Conservation (phyloP, 1,140 invertebrate species). For the Rhagoletis pomonella region DNA sequence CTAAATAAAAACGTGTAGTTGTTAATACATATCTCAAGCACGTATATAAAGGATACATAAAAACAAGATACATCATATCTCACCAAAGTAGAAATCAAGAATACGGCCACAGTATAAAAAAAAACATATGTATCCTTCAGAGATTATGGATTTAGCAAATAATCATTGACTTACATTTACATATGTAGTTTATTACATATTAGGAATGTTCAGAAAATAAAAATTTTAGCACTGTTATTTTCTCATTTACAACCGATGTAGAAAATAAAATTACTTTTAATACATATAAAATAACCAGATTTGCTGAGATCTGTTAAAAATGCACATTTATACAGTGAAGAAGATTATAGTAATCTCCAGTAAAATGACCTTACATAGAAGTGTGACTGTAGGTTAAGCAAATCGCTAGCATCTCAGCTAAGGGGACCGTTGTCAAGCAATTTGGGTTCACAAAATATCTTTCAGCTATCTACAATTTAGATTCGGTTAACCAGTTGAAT, state of each 20-base stretch:
- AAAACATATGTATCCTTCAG: too few relatives aligned
- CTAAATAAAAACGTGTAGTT: background rate
- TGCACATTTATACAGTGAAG: too few relatives aligned
- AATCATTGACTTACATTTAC: background rate
- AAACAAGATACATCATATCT: background rate
- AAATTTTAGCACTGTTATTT: background rate
- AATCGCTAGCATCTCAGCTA: background rate
- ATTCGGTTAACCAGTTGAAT: constrained; percentile 93
- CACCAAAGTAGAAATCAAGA: too few relatives aligned
- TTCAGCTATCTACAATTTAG: constrained; percentile 81
- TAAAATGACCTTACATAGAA: background rate
- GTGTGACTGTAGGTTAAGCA: background rate
- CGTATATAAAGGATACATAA: background rate
- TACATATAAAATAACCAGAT: too few relatives aligned
- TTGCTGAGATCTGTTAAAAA: too few relatives aligned
- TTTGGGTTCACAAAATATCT: background rate
- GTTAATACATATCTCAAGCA: background rate
- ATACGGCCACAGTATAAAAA: too few relatives aligned
- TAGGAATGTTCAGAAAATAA: constrained; percentile 17
- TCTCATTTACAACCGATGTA: background rate
- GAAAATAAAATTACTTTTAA: too few relatives aligned
- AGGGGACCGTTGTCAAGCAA: background rate
- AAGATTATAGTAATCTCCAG: background rate
- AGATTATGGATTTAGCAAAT: too few relatives aligned
- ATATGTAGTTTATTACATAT: background rate